Conservation (phyloP, 2,113 vertebrate species). For the Odontesthes bonariensis region DNA sequence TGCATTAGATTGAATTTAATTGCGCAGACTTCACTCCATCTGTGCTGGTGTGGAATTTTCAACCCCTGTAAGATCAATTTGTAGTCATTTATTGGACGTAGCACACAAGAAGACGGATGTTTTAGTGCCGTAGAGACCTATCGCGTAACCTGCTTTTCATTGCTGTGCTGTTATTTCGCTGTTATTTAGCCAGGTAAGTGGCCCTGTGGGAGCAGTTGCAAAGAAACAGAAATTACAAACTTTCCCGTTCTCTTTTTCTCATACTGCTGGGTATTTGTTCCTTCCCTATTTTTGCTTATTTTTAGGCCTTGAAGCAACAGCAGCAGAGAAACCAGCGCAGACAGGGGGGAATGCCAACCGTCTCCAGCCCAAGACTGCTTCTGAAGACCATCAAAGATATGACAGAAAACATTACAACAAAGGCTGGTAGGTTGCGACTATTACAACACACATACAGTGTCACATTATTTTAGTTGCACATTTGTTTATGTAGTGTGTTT, state of each 20-base stretch:
- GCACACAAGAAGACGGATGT: constrained; percentile 26
- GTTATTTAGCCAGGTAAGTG: constrained; percentile 57
- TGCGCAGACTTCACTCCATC: constrained; percentile 62
- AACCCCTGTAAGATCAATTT: constrained; percentile 23
- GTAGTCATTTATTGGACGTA: constrained; percentile 35
- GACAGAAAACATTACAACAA: constrained; percentile 79
- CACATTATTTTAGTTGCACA: not conserved
- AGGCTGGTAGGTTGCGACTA: constrained; percentile 81
- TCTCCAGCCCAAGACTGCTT: constrained; percentile 87
- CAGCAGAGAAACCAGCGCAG: constrained; percentile 92
- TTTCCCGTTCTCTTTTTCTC: constrained; percentile 36
- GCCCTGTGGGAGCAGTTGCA: constrained; percentile 32
- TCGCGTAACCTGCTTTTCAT: constrained; percentile 44
- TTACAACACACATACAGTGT: not conserved
- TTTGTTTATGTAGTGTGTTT: not conserved
- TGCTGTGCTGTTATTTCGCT: constrained; percentile 42
- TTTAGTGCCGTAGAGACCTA: not conserved
- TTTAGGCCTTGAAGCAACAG: constrained; percentile 93
- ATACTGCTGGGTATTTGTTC: constrained; percentile 11
- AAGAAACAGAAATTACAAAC: constrained; percentile 20
- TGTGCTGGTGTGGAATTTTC: constrained; percentile 46
- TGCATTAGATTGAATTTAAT: constrained; percentile 67
- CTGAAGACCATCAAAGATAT: constrained; percentile 90
- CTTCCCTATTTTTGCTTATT: constrained; percentile 21
- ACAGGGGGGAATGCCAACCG: constrained; percentile 84